Percentiles rank a stretch among this genome's conserved stretches.
phyloP scores from a whole-genome alignment of 2,888 invertebrate species.

The Macrostomum cliftonense region DNA sequence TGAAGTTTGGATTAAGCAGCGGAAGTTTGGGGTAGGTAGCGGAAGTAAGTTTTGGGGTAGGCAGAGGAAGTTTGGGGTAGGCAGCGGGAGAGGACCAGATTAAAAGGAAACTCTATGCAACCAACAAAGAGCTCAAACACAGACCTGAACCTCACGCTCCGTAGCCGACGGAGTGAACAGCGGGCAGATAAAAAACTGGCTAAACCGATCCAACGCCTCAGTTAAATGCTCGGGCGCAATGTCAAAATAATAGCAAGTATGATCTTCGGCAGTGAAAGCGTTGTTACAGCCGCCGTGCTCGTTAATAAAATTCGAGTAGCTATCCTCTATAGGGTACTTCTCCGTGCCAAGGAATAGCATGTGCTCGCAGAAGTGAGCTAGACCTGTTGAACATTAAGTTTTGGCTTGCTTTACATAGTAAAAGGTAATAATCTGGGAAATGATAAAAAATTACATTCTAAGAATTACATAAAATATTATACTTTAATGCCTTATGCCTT shows the following conservation, averaged over 20 bases:
- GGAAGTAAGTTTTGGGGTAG: no score
- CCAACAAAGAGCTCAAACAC: no score
- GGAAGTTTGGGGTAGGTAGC: no score
- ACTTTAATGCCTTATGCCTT: no score
- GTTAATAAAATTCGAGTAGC: slow-evolving; percentile 57
- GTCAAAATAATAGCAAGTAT: slow-evolving; percentile 83
- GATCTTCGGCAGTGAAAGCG: slow-evolving; percentile 71
- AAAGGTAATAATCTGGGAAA: no score
- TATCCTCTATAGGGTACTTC: slow-evolving; percentile 73
- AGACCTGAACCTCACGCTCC: slow-evolving; percentile 54
- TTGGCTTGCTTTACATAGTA: no score
- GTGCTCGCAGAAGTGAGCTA: slow-evolving; percentile 96
- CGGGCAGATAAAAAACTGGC: slow-evolving; percentile 82
- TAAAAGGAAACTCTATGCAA: no score
- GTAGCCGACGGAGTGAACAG: slow-evolving; percentile 78
- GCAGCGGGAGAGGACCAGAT: no score
- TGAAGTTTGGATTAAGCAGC: no score
- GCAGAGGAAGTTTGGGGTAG: no score
- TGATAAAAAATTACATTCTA: no score
- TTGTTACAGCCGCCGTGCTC: slow-evolving; percentile 78
- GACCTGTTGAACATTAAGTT: slow-evolving; percentile 40
- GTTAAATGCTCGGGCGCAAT: slow-evolving; percentile 61
- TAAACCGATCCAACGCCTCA: slow-evolving; percentile 71
- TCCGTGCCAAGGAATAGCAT: slow-evolving; percentile 91
- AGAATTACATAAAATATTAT: no score